Percentiles rank a stretch among this genome's conserved stretches.
Evolutionary conservation across 2,888 invertebrate species (phyloP).

Genomic region (Poecilus cupreus): DNA sequence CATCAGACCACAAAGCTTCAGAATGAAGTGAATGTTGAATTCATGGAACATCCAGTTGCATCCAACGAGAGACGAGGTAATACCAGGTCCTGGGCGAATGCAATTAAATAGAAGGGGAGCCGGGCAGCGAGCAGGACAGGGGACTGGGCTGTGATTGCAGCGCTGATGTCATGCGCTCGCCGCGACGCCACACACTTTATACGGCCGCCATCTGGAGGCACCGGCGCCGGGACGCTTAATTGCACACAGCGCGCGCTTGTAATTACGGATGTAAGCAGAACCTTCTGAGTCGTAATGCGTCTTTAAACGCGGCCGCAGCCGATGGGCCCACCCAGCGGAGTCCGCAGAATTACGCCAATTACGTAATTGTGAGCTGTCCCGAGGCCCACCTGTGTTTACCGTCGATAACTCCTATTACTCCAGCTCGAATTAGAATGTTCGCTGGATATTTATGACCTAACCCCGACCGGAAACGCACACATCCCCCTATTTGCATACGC

Average conservation of each 20-base stretch:
- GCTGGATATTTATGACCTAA: constrained; percentile 30
- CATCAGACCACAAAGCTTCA: neutral
- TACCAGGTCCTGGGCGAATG: neutral
- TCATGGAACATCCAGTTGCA: neutral
- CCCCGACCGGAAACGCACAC: constrained; percentile 23
- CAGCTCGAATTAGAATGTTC: constrained; percentile 39
- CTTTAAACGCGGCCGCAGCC: constrained; percentile 48
- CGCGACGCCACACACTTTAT: constrained; percentile 14
- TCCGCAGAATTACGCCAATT: constrained; percentile 46
- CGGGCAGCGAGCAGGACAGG: neutral
- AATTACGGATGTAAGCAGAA: constrained; percentile 57
- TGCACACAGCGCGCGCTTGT: constrained; percentile 51
- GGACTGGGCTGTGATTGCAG: neutral
- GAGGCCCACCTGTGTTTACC: constrained; percentile 56
- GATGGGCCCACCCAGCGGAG: neutral
- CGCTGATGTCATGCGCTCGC: neutral
- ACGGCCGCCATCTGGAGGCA: constrained; percentile 21
- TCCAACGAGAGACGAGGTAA: neutral
- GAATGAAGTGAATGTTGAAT: neutral
- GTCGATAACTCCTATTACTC: constrained; percentile 54
- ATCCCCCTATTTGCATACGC: constrained; percentile 47
- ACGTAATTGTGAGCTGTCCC: constrained; percentile 50
- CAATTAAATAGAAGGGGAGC: constrained; percentile 35
- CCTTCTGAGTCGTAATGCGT: constrained; percentile 49
- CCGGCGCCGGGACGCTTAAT: constrained; percentile 45